These are phyloP conservation scores for Anagrus nilaparvatae DNA, from an alignment of 1,140 invertebrate genomes.

Conservation along the genomic window DNA sequence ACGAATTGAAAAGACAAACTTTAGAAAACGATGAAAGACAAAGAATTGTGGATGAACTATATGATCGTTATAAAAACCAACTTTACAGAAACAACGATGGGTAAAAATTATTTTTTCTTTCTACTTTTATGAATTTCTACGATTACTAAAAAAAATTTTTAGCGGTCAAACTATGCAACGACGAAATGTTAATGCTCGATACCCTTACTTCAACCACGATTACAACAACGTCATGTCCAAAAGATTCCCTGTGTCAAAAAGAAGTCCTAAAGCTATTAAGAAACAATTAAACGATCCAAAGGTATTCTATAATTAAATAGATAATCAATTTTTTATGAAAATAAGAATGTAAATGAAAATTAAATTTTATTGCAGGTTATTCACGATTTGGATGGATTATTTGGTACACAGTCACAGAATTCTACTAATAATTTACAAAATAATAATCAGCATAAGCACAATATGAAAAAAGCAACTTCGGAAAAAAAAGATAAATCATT, in stretches of 20 bases:
- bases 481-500: too few species aligned
- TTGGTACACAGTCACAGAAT: slow-evolving; percentile 25
- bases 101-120: too few species aligned
- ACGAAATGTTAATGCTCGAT: slow-evolving; percentile 31
- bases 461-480: not conserved
- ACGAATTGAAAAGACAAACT: slow-evolving; percentile 20
- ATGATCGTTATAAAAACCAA: too few species aligned
- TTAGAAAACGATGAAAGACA: too few species aligned
- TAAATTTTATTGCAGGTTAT: slow-evolving; percentile 23
- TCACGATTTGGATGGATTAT: slow-evolving; percentile 32
- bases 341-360: too few species aligned
- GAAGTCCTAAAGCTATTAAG: slow-evolving; percentile 31
- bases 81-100: too few species aligned
- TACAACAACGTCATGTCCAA: slow-evolving; percentile 22
- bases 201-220: slow-evolving; percentile 25
- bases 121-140: too few species aligned
- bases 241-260: slow-evolving; percentile 30
- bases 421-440: slow-evolving; percentile 28
- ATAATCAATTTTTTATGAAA: too few species aligned
- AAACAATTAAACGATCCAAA: slow-evolving; percentile 32
- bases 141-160: too few species aligned
- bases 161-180: slow-evolving; percentile 22
- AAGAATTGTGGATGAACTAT: too few species aligned
- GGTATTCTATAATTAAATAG: slow-evolving; percentile 17
- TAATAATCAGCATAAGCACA: slow-evolving; percentile 20